These are phyloP conservation scores for Callipepla californica DNA, from an alignment of 2,113 vertebrate genomes.

Conservation along the genomic window DNA sequence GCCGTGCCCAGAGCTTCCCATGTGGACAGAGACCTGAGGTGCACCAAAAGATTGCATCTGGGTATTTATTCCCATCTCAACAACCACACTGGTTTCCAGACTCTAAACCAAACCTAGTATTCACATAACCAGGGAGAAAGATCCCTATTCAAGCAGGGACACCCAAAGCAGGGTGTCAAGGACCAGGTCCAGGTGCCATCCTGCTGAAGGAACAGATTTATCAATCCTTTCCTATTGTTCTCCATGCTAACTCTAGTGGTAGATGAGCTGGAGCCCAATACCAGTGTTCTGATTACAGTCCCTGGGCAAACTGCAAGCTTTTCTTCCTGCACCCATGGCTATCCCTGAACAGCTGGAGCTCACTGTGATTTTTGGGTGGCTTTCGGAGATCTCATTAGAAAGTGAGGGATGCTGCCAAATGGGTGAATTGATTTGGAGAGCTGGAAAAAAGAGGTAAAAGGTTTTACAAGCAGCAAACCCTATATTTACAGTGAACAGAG, in stretches of 20 bases:
- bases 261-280: background rate
- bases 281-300: background rate
- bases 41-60: background rate
- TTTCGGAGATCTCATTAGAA: background rate
- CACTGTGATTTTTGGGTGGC: background rate
- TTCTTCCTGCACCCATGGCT: background rate
- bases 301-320: background rate
- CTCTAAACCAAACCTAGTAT: background rate
- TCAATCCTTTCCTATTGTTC: background rate
- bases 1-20: background rate
- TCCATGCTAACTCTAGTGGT: background rate
- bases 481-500: constrained; percentile 5
- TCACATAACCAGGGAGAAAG: background rate
- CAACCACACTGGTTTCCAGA: background rate
- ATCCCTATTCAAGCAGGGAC: background rate
- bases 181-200: background rate
- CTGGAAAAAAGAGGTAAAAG: constrained; percentile 13
- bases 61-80: background rate
- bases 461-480: constrained; percentile 9
- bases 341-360: background rate
- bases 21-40: background rate
- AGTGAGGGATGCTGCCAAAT: background rate
- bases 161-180: background rate
- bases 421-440: background rate
- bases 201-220: background rate